Base-by-base conservation (phyloP, 2,113 vertebrate genomes). In the Calyptommatus sinebrachiatus region DNA sequence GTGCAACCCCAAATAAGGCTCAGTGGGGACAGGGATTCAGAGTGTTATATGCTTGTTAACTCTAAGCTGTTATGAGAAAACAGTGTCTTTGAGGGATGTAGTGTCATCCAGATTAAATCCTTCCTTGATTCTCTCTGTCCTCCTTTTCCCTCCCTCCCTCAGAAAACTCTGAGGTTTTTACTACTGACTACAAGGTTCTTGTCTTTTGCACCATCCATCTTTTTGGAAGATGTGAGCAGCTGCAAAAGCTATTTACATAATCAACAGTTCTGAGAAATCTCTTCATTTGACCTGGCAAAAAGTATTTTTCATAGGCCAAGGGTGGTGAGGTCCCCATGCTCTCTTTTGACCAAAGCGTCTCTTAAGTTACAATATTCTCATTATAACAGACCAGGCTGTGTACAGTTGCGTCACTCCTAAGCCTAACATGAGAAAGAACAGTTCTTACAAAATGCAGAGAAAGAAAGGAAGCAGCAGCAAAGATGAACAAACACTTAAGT, bases 111-210 rank as follows among this genome's bases (percentile, higher is more conserved):
- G 14, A 57, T 57, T 18, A 57, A 65, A 28, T 65, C 65, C 28
- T 66, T 66, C 65, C 65, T 31, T 29, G 11, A n/a, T 29, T 20
- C 28, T 26, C 26, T 62, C 62, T 26, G 28, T 20, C 0, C 9
- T 60, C 45, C 75, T 9, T 50, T 57, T 57, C 45, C 35, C 5
- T 14, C 22, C 12, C 71, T 22, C 65, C 22, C 57, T 28, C 69
- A 83, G 75, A 69, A 83, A 83, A 77, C 48, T 31, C n/a, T 14
- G 45, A 7, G 46, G 57, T 77, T 83, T n/a, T 77, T 29, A 68
- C 60, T 63, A 68, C 20, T 80, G 31, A 74, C 63, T 71, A 12
- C 46, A 68, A 10, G 46, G 70, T 57, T 73, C 50, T 83, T 78
- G 22, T 28, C 62, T 68, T 46, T 61, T 78, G 14, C 12, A 70